These are phyloP conservation scores for Lophotis ruficrista DNA, from an alignment of 2,113 vertebrate species.

Conservation along the genomic window DNA sequence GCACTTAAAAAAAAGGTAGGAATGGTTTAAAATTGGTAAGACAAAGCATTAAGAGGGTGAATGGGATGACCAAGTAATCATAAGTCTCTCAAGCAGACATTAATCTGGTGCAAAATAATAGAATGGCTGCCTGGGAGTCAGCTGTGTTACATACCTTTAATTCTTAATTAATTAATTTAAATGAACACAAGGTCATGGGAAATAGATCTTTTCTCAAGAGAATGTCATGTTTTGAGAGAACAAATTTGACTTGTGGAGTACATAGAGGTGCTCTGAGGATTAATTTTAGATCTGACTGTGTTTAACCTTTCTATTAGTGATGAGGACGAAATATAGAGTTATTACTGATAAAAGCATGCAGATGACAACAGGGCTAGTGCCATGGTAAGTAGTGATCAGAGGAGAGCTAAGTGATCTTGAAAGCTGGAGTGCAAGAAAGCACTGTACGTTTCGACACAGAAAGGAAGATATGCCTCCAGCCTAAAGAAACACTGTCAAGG, in stretches of 20 bases:
- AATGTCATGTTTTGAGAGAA: not conserved
- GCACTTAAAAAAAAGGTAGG: not conserved
- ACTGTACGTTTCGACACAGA: not conserved
- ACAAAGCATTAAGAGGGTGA: not conserved
- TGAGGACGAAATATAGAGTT: not conserved
- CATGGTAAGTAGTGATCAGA: not conserved
- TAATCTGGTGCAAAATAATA: not conserved
- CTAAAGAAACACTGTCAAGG: not conserved
- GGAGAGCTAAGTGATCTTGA: not conserved
- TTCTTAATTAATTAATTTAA: not conserved
- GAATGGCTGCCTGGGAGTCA: not conserved
- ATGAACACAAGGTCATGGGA: not conserved
- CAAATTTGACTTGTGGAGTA: not conserved
- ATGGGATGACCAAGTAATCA: not conserved
- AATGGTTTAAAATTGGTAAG: not conserved
- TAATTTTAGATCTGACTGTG: not conserved
- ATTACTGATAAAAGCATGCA: not conserved
- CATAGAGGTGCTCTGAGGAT: not conserved
- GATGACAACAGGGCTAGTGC: not conserved
- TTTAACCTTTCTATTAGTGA: slow-evolving; percentile 45
- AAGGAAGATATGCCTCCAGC: not conserved
- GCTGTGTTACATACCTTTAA: not conserved
- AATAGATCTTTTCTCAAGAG: not conserved
- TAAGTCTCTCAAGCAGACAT: not conserved
- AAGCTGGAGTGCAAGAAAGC: not conserved